Base-by-base conservation (phyloP, 2,797 vertebrate species). In the Peromyscus nudipes region DNA sequence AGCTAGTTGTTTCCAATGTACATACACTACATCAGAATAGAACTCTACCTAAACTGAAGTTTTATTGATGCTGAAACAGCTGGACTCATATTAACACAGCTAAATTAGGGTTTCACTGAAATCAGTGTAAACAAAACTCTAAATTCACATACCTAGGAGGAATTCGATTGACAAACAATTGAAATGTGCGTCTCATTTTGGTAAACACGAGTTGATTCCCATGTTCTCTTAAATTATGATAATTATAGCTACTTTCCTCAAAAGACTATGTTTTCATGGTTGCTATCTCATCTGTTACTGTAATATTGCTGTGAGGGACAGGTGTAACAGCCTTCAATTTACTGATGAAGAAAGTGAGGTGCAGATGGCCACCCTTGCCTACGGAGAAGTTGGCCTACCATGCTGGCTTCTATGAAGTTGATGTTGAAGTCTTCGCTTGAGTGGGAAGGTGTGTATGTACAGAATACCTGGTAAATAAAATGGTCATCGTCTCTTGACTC, bases 291-390 rank as follows among this genome's bases (percentile, higher is more conserved):
- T 93, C 96, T 95, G 92, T 95, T 91, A 83, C 60, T 43, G 65
- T 89, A 57, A 90, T 37, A 62, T 86, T 31, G 29, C 84, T 94
- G 14, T 9, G 65, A 96, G 93, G 87, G 93, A 94, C 95, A 93
- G 57, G 65, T 85, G 64, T 67, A 94, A 94, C 81, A 92, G 89
- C 73, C 96, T 85, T 96, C 89, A 96, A 85, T 96, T 97, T 97
- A 96, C 67, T 43, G 87, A 92, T 83, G 81, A 92, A 64, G 55
- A 92, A 92, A 93, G 86, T 2, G 5, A 95, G 57, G 81, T 1
- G 1, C 71, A 96, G 89, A 83, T 92, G 95, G 34, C 16, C 37
- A 40, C 79, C 64, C 71, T 62, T 34, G 62, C 71, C 93, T 60
- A 2, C 34, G 60, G 95, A 71, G 52, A 93, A 89, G 29, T 43